phyloP scores from a whole-genome alignment of 2,888 invertebrate species.

The Thelaira solivaga region DNA sequence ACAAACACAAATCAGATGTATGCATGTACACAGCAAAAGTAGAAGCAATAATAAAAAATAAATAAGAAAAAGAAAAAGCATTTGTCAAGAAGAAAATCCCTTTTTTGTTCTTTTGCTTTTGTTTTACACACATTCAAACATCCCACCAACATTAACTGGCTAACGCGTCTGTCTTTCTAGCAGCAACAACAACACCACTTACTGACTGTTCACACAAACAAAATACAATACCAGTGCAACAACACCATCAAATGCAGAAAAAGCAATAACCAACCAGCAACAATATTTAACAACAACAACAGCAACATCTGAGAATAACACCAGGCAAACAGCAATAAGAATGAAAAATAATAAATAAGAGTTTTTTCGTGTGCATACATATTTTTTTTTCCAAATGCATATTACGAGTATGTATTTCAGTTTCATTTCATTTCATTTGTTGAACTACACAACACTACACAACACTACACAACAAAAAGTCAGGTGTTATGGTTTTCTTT shows the following conservation, averaged over 20 bases:
- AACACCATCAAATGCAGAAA: slow-evolving; percentile 9
- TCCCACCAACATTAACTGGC: slow-evolving; percentile 14
- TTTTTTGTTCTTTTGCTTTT: slow-evolving; percentile 6
- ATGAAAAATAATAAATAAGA: slow-evolving; percentile 2
- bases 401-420: neutral
- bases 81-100: slow-evolving; percentile 31
- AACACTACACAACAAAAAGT: slow-evolving; percentile 7
- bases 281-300: slow-evolving; percentile 31
- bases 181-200: slow-evolving; percentile 7
- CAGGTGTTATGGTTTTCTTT: neutral
- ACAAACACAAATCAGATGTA: neutral
- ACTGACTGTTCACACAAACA: slow-evolving; percentile 25
- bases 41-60: too few species aligned
- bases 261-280: slow-evolving; percentile 7
- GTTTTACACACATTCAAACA: slow-evolving; percentile 7
- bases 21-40: neutral
- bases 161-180: slow-evolving; percentile 11
- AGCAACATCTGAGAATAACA: slow-evolving; percentile 43
- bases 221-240: slow-evolving; percentile 10
- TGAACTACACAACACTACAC: too few species aligned
- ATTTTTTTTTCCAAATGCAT: neutral
- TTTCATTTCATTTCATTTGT: too few species aligned
- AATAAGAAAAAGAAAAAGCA: too few species aligned
- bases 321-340: slow-evolving; percentile 50
- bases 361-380: too few species aligned